phyloP scores from a whole-genome alignment of 1,140 invertebrate species.

The Hylaeus anthracinus region DNA sequence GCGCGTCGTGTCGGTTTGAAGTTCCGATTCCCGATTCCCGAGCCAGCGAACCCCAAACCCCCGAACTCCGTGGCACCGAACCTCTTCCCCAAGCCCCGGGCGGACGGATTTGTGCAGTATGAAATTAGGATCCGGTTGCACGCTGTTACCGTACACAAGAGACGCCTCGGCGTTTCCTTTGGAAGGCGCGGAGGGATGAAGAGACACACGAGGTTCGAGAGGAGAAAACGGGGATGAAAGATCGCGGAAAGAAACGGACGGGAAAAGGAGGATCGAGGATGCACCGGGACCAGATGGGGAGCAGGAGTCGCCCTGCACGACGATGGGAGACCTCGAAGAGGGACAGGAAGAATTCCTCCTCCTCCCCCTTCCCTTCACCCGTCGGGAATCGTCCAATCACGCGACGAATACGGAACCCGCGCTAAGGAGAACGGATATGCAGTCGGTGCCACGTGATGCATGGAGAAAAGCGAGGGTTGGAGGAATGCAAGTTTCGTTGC shows the following conservation, averaged over 20 bases:
- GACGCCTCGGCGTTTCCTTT: not conserved
- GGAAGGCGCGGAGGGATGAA: not conserved
- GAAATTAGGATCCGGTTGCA: conserved; percentile 15
- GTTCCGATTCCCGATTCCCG: conserved; percentile 17
- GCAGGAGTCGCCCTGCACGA: not conserved
- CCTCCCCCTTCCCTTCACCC: not conserved
- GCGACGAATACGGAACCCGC: conserved; percentile 8
- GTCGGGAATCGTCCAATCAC: conserved; percentile 8
- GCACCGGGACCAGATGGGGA: not conserved
- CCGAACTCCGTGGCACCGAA: not conserved
- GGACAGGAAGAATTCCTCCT: too few species aligned
- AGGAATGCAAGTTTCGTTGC: not conserved
- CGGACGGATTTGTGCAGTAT: not conserved
- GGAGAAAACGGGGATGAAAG: not conserved
- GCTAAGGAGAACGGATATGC: not conserved
- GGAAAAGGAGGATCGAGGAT: not conserved
- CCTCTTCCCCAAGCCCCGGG: not conserved
- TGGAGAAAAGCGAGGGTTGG: not conserved
- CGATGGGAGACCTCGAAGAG: not conserved
- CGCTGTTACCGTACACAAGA: not conserved
- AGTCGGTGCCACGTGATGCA: not conserved
- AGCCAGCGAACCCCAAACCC: not conserved
- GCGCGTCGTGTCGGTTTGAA: conserved; percentile 22
- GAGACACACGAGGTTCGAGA: not conserved
- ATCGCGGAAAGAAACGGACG: not conserved